Evolutionary conservation across 1,140 invertebrate genomes (phyloP).

Genomic region (Aphelinus atriplicis): DNA sequence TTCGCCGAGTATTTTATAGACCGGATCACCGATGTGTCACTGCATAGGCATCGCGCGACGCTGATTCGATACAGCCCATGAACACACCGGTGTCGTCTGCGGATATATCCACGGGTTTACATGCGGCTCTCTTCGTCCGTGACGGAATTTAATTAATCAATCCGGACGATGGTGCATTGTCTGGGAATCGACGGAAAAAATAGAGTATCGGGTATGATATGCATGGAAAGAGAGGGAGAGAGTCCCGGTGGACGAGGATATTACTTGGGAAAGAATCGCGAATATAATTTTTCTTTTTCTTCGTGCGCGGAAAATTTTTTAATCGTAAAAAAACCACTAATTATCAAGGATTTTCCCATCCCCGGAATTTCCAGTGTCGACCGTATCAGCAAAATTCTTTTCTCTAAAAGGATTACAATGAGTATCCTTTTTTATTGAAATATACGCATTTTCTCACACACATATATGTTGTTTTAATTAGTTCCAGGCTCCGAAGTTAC

Average conservation of each 20-base stretch:
- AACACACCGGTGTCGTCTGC: no score
- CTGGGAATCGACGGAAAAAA: background rate
- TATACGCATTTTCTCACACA: background rate
- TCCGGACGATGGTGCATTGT: background rate
- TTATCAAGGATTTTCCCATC: conserved; percentile 25
- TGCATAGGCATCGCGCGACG: no score
- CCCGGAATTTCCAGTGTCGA: conserved; percentile 8
- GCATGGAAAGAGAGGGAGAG: background rate
- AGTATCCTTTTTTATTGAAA: conserved; percentile 4
- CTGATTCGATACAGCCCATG: no score
- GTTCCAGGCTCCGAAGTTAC: background rate
- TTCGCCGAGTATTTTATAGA: no score
- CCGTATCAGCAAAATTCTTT: conserved; percentile 24
- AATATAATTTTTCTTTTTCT: background rate
- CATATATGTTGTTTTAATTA: conserved; percentile 26
- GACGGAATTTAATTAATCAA: background rate
- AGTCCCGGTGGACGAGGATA: background rate
- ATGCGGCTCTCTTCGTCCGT: no score
- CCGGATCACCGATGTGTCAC: no score
- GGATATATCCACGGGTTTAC: no score
- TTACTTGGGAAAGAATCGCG: background rate
- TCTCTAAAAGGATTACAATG: background rate
- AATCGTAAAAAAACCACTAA: conserved; percentile 24
- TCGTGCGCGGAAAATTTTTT: background rate
- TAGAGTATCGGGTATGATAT: background rate